Conservation (phyloP, 2,113 vertebrate genomes). For the Stegastes partitus region DNA sequence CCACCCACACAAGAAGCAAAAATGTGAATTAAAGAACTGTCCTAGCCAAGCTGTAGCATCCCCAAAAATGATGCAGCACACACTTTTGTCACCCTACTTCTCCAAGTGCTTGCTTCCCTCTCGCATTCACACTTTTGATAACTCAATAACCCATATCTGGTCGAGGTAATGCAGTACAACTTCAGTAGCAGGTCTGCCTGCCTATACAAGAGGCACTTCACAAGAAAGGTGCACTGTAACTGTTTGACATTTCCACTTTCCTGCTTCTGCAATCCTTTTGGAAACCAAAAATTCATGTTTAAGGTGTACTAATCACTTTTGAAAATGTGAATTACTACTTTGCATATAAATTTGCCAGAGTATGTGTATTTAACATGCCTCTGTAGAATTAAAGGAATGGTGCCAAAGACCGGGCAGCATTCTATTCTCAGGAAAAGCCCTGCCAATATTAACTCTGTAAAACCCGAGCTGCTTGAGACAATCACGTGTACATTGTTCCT, state of each 20-base stretch:
- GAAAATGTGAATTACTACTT: too few species aligned
- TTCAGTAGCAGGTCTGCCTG: not conserved
- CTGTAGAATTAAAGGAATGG: too few species aligned
- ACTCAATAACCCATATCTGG: not conserved
- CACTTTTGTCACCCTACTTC: not conserved
- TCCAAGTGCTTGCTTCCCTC: not conserved
- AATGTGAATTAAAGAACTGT: not conserved
- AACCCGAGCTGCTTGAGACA: too few species aligned
- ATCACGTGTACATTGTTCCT: too few species aligned
- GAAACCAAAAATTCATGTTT: too few species aligned
- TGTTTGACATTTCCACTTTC: not conserved
- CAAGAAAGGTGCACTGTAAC: slow-evolving; percentile 19
- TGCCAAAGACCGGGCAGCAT: too few species aligned
- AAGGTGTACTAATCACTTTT: too few species aligned
- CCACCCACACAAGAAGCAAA: not conserved
- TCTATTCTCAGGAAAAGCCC: too few species aligned
- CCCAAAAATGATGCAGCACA: not conserved
- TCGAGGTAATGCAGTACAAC: not conserved
- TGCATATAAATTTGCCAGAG: too few species aligned
- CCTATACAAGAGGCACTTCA: slow-evolving; percentile 15
- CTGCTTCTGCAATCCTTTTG: not conserved
- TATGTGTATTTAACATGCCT: too few species aligned
- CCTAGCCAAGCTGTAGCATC: not conserved
- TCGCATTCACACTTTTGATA: not conserved
- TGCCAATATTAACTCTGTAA: too few species aligned